A percentile compares a stretch with the other conserved stretches of the same genome.
Evolutionary conservation across 2,888 invertebrate genomes (phyloP).

Genomic region (Lepidochrysops patricia): DNA sequence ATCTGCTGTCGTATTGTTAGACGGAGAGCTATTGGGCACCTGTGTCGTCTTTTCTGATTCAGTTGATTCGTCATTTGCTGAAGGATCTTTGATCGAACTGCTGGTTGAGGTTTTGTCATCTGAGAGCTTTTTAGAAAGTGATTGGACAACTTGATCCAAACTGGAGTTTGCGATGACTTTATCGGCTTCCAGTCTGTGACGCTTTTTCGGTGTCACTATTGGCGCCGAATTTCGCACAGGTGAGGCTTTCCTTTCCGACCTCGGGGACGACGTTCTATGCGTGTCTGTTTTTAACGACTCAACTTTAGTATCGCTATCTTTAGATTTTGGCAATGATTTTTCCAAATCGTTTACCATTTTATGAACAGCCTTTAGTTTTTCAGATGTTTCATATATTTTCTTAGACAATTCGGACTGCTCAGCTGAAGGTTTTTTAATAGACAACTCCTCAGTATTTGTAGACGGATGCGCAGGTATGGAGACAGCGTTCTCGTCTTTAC

Average conservation of each 20-base stretch:
- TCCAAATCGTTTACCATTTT: constrained; percentile 66
- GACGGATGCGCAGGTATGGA: constrained; percentile 32
- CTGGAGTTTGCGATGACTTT: constrained; percentile 52
- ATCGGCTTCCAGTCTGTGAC: constrained; percentile 79
- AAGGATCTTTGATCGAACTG: constrained; percentile 38
- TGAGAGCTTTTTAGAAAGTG: constrained; percentile 62
- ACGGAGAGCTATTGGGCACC: constrained; percentile 29
- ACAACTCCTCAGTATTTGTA: constrained; percentile 46
- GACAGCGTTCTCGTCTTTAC: constrained; percentile 37
- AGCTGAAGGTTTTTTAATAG: constrained; percentile 50
- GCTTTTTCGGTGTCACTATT: constrained; percentile 82
- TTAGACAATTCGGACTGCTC: constrained; percentile 67
- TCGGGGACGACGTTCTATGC: constrained; percentile 49
- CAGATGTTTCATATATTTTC: constrained; percentile 67
- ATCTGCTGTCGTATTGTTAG: constrained; percentile 40
- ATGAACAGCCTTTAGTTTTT: constrained; percentile 66
- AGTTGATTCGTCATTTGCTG: constrained; percentile 42
- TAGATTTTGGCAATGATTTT: constrained; percentile 57
- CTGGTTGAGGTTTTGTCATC: constrained; percentile 47
- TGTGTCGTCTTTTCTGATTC: constrained; percentile 36
- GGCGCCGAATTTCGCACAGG: constrained; percentile 57
- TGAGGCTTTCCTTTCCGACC: constrained; percentile 50
- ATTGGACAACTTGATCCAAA: constrained; percentile 65
- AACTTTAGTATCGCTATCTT: constrained; percentile 48
- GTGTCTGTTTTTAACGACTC: constrained; percentile 46